Conservation (phyloP, 2,797 vertebrate genomes). For the Eutrigla gurnardus region DNA sequence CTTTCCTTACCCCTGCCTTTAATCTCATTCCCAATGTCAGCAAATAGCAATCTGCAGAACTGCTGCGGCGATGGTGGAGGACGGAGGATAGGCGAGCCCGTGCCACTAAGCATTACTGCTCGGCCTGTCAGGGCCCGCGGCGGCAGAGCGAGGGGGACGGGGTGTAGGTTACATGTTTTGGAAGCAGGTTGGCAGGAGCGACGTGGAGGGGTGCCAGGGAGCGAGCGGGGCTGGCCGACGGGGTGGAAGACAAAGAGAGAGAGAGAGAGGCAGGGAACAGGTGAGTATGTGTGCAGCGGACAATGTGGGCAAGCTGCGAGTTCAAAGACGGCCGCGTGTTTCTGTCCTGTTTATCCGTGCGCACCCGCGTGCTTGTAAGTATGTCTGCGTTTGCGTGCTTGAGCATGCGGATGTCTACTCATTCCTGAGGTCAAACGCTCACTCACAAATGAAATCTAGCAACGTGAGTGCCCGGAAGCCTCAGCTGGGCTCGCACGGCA, state of each 20-base stretch:
- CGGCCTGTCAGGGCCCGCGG: slow-evolving; percentile 69
- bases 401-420: slow-evolving; percentile 67
- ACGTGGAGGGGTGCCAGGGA: slow-evolving; percentile 61
- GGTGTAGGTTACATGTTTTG: slow-evolving; percentile 79
- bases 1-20: slow-evolving; percentile 63
- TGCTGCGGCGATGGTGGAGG: slow-evolving; percentile 66
- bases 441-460: slow-evolving; percentile 83
- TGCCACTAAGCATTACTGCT: slow-evolving; percentile 78
- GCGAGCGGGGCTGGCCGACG: slow-evolving; percentile 14
- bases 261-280: slow-evolving; percentile 37
- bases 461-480: slow-evolving; percentile 80
- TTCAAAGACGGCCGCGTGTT: slow-evolving; percentile 45
- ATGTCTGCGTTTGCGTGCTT: slow-evolving; percentile 57
- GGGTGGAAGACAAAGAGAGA: slow-evolving; percentile 23
- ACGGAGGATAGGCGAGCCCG: slow-evolving; percentile 69
- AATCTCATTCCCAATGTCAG: slow-evolving; percentile 81
- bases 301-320: slow-evolving; percentile 24
- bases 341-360: slow-evolving; percentile 54
- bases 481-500: slow-evolving; percentile 82
- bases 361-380: slow-evolving; percentile 46
- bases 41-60: slow-evolving; percentile 77
- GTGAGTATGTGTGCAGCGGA: slow-evolving; percentile 41
- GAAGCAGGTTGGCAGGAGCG: slow-evolving; percentile 74
- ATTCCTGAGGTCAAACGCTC: slow-evolving; percentile 82
- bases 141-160: slow-evolving; percentile 24